Conservation (phyloP, 2,797 vertebrate genomes). For the Cebuella pygmaea region DNA sequence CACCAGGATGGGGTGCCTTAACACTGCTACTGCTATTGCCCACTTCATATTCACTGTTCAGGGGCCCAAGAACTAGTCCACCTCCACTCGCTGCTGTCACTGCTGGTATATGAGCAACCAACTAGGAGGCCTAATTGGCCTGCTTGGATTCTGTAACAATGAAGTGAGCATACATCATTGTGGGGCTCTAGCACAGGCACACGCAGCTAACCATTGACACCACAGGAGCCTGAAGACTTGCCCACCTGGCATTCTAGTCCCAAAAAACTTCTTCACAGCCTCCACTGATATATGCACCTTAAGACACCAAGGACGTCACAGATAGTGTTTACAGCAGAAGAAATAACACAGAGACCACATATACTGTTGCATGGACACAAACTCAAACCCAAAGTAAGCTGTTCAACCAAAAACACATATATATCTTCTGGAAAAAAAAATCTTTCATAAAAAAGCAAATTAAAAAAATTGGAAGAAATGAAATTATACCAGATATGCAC, state of each 20-base stretch:
- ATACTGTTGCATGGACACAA: background rate
- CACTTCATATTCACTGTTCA: background rate
- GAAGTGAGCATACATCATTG: background rate
- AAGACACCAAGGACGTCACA: background rate
- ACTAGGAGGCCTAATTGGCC: background rate
- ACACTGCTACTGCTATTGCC: background rate
- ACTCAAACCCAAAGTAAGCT: background rate
- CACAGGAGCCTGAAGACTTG: background rate
- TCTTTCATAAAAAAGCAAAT: background rate
- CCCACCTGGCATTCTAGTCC: background rate
- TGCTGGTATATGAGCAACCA: background rate
- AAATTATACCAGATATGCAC: background rate
- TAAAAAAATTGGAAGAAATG: background rate
- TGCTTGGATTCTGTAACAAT: background rate
- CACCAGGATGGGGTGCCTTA: background rate
- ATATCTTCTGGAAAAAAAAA: background rate
- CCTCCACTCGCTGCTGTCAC: background rate
- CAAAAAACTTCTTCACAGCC: background rate
- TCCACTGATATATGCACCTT: background rate
- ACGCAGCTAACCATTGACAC: background rate
- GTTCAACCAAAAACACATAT: background rate
- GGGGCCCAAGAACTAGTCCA: background rate
- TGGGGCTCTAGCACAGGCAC: background rate
- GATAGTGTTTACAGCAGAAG: background rate
- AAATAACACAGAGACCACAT: background rate